A percentile compares a stretch with the other conserved stretches of the same genome.
Conservation (phyloP, 1,140 invertebrate species). For the Ctenoplectra terminalis region DNA sequence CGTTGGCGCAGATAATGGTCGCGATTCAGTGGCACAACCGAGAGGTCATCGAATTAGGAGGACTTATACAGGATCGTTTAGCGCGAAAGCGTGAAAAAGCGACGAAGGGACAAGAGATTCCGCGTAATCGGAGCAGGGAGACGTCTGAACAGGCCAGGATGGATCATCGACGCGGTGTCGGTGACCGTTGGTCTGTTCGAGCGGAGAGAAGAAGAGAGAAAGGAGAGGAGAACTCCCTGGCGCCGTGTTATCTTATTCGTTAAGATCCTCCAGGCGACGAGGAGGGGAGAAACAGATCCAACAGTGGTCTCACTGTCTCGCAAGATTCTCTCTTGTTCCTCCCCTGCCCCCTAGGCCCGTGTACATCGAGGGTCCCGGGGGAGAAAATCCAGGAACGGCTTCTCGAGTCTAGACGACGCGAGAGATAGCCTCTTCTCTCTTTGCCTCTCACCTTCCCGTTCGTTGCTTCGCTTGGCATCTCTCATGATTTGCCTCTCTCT, state of each 20-base stretch:
- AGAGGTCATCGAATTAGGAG: neutral
- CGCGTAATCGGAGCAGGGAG: constrained; percentile 54
- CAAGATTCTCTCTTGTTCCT: constrained; percentile 46
- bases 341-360: constrained; percentile 8
- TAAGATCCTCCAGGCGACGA: constrained; percentile 75
- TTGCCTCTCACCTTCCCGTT: neutral
- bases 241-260: constrained; percentile 80
- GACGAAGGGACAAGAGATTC: constrained; percentile 52
- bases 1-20: constrained; percentile 8
- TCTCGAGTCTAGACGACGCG: constrained; percentile 74
- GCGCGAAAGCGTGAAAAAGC: constrained; percentile 46
- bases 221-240: constrained; percentile 70
- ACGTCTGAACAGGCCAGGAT: constrained; percentile 50
- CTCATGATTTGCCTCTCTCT: constrained; percentile 23
- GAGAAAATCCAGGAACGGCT: constrained; percentile 76
- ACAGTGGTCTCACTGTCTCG: constrained; percentile 70
- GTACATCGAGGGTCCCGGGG: constrained; percentile 67
- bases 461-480: neutral
- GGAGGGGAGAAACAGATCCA: constrained; percentile 60
- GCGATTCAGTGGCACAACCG: constrained; percentile 3
- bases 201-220: constrained; percentile 23
- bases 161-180: constrained; percentile 70
- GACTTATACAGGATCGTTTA: constrained; percentile 15
- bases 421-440: constrained; percentile 55
- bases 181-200: constrained; percentile 77